Percentiles rank a stretch among this genome's conserved stretches.
phyloP scores from a whole-genome alignment of 2,888 invertebrate genomes.

The Suillia variegata region DNA sequence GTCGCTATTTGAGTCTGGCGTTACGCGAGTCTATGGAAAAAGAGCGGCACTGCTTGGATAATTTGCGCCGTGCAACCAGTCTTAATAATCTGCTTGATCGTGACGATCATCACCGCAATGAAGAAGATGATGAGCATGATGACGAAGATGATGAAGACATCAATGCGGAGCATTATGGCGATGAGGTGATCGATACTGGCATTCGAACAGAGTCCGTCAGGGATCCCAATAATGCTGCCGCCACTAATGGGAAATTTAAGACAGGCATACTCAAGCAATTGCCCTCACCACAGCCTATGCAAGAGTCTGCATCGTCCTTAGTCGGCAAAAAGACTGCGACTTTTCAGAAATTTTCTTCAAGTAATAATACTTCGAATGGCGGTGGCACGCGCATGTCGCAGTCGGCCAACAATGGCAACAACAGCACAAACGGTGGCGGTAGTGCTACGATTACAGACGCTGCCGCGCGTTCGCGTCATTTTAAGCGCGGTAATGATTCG shows the following conservation, averaged over 20 bases:
- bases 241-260: constrained; percentile 13
- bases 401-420: not conserved
- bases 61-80: constrained; percentile 79
- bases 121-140: constrained; percentile 53
- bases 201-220: not conserved
- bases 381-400: not conserved
- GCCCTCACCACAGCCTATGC: not conserved
- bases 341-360: constrained; percentile 21
- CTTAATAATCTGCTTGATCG: constrained; percentile 84
- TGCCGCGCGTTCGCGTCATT: constrained; percentile 56
- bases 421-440: not conserved
- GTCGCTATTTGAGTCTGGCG: constrained; percentile 84
- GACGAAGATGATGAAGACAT: constrained; percentile 32
- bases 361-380: not conserved
- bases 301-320: not conserved
- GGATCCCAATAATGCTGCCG: constrained; percentile 1
- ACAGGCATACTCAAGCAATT: constrained; percentile 21
- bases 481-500: constrained; percentile 67
- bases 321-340: constrained; percentile 23
- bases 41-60: constrained; percentile 70
- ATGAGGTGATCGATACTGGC: constrained; percentile 12
- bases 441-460: constrained; percentile 5
- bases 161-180: constrained; percentile 14
- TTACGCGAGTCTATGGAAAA: constrained; percentile 73
- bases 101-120: constrained; percentile 53